Conservation (phyloP, 2,888 invertebrate species). For the Harpagoxenus sublaevis region DNA sequence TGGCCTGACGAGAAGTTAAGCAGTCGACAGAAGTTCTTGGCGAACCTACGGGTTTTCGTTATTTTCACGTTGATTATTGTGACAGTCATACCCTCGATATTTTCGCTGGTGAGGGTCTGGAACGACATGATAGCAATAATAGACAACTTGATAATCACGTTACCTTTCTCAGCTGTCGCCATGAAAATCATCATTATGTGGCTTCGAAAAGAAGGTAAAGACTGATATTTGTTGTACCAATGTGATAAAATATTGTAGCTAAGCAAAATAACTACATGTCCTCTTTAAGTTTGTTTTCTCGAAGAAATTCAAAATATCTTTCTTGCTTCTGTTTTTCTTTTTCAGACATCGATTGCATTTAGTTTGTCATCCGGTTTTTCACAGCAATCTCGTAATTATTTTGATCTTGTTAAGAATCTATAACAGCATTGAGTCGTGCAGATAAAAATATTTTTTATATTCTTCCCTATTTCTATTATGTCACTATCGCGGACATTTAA, state of each 20-base stretch:
- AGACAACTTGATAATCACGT: slow-evolving; percentile 15
- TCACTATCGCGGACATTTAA: background rate
- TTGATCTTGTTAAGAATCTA: background rate
- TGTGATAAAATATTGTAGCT: too few relatives aligned
- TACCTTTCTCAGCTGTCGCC: background rate
- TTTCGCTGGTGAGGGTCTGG: background rate
- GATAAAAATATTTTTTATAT: background rate
- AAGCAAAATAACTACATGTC: too few relatives aligned
- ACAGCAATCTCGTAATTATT: background rate
- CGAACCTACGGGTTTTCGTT: background rate
- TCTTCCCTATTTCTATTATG: background rate
- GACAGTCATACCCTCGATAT: background rate
- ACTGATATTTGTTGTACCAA: background rate
- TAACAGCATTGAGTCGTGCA: background rate
- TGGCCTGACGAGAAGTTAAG: slow-evolving; percentile 28
- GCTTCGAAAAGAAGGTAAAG: slow-evolving; percentile 16
- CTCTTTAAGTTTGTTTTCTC: background rate
- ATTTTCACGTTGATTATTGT: slow-evolving; percentile 1
- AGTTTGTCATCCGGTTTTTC: background rate
- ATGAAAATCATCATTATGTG: slow-evolving; percentile 34
- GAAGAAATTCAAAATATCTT: background rate
- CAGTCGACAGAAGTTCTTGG: background rate
- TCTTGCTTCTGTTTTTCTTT: background rate
- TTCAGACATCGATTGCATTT: background rate
- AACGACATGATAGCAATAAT: slow-evolving; percentile 1